Evolutionary conservation across 2,113 vertebrate species (phyloP).

Genomic region (Cranoglanis bouderius): DNA sequence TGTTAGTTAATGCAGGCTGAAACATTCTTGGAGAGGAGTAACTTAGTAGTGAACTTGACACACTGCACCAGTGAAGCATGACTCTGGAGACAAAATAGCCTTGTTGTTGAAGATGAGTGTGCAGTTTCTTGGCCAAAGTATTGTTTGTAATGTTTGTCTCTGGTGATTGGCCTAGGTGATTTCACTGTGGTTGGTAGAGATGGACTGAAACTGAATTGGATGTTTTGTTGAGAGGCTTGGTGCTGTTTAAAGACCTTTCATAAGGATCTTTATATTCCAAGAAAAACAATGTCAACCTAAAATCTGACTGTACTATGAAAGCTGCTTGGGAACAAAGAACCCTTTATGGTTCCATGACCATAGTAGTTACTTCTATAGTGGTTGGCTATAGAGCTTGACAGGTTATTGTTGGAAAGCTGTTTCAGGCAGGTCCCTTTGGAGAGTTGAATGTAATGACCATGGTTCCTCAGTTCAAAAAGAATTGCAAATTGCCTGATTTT

Average conservation of each 20-base stretch:
- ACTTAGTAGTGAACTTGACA: constrained; percentile 40
- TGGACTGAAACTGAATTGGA: background rate
- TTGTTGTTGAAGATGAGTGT: constrained; percentile 58
- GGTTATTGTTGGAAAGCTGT: constrained; percentile 58
- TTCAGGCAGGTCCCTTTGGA: constrained; percentile 52
- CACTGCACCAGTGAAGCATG: constrained; percentile 39
- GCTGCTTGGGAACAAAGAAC: background rate
- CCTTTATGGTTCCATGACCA: constrained; percentile 1
- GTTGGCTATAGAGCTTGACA: constrained; percentile 47
- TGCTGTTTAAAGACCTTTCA: background rate
- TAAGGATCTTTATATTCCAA: background rate
- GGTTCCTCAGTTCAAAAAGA: constrained; percentile 2
- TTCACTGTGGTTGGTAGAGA: background rate
- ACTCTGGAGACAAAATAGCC: constrained; percentile 57
- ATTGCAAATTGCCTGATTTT: constrained; percentile 9
- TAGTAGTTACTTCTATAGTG: constrained; percentile 22
- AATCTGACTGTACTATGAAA: background rate
- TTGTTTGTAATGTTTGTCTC: constrained; percentile 2
- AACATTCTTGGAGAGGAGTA: constrained; percentile 30
- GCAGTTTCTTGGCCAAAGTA: constrained; percentile 54
- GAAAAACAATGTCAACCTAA: background rate
- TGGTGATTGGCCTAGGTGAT: constrained; percentile 5
- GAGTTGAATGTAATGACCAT: constrained; percentile 16
- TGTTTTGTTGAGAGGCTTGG: background rate
- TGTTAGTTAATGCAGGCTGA: constrained; percentile 16